Base-by-base conservation (phyloP, 2,888 invertebrate species). In the Abrostola tripartita region DNA sequence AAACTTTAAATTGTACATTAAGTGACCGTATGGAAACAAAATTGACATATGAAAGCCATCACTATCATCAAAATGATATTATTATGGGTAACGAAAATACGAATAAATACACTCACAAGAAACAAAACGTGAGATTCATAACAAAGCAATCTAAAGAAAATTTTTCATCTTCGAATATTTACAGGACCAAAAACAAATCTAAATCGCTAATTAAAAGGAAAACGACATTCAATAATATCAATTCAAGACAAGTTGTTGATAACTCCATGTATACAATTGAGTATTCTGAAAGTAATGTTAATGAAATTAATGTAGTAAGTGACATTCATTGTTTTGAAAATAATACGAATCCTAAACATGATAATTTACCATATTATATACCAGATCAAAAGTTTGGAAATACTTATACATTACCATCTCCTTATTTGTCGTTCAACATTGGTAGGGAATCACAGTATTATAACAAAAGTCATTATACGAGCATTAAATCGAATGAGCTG, bases 1-100 rank as follows among this genome's bases (percentile, higher is more conserved):
- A 64, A 37, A 47, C 36, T 47, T 59, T 60, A 14, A 14, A 51
- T 51, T 50, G 5, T 37, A 35, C 52, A 11, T 37, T 52, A 42
- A 54, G 37, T 60, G 41, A 6, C 0, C 38, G 52, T 58, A 44
- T 47, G 5, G 57, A 64, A 36, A 64, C 74, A 8, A 78, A 64
- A 61, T 53, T 84, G 42, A 89, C 90, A 44, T 90, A 82, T 66
- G 79, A 90, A 62, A 90, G 90, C 66, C 90, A 90, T 64, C 62
- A 76, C 57, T 83, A 85, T 63, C 55, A 74, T 49, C 66, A 63
- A 52, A 58, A 74, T 42, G 5, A 57, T 42, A 61, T 37, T 24
- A 42, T 59, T 51, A 36, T 37, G 36, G 56, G 50, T 42, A 52
- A 56, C 52, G 42, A 66, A 37, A 59, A 41, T 40, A 35, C 41